Evolutionary conservation across 2,113 vertebrate species (phyloP).

Genomic region (Solea solea): DNA sequence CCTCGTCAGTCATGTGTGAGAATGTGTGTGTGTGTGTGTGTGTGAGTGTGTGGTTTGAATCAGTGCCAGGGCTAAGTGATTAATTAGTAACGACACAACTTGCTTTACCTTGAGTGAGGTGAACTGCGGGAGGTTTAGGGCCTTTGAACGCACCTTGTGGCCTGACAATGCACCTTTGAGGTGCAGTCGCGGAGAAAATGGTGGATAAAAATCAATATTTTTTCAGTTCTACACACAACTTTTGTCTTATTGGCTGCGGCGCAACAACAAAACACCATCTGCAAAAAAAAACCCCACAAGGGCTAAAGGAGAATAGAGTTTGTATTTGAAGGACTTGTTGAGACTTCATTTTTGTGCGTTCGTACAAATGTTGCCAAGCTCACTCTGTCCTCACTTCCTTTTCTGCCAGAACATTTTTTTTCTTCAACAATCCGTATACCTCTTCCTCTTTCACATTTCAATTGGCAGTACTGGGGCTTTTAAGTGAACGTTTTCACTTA

Average conservation of each 20-base stretch:
- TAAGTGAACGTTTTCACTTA: constrained; percentile 53
- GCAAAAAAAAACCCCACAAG: too few species aligned
- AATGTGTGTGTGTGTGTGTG: constrained; percentile 16
- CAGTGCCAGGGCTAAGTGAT: constrained; percentile 51
- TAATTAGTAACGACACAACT: constrained; percentile 55
- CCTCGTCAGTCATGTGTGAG: constrained; percentile 38
- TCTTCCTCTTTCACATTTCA: neutral
- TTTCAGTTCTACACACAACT: constrained; percentile 5
- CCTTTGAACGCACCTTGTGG: constrained; percentile 18
- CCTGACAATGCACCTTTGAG: constrained; percentile 14
- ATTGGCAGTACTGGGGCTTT: constrained; percentile 55
- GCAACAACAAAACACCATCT: constrained; percentile 32
- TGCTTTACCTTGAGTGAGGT: constrained; percentile 36
- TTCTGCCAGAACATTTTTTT: neutral
- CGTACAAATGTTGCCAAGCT: constrained; percentile 1
- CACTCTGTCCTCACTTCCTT: neutral
- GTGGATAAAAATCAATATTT: constrained; percentile 38
- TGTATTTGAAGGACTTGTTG: neutral
- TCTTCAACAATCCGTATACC: neutral
- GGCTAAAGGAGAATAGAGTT: too few species aligned
- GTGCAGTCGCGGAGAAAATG: constrained; percentile 27
- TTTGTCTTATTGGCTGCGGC: constrained; percentile 13
- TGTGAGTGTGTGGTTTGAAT: constrained; percentile 19
- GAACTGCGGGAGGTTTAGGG: constrained; percentile 30
- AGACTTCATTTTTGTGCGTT: constrained; percentile 10